phyloP scores from a whole-genome alignment of 2,113 vertebrate genomes.

The Mastomys natalensis region DNA sequence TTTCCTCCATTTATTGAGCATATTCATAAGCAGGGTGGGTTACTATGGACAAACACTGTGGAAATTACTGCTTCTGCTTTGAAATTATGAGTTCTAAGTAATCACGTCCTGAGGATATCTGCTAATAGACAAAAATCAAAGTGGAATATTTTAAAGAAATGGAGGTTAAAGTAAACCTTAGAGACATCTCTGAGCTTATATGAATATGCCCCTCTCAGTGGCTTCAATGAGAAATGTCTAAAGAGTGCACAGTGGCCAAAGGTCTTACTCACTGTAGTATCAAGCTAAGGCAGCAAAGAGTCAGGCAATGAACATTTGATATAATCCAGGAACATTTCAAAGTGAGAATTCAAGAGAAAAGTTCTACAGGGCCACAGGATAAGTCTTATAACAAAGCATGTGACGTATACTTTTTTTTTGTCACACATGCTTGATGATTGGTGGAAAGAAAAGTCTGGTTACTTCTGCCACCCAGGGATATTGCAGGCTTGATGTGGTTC shows the following conservation, averaged over 20 bases:
- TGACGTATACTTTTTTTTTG: background rate
- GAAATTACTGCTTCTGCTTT: background rate
- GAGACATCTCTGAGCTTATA: no score
- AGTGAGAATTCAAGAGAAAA: background rate
- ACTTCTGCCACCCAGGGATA: background rate
- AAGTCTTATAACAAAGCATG: background rate
- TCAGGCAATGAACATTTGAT: background rate
- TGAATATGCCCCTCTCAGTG: background rate
- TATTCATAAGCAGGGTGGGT: background rate
- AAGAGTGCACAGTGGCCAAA: background rate
- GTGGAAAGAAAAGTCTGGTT: conserved; percentile 6
- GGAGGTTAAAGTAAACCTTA: background rate
- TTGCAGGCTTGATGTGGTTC: conserved; percentile 1
- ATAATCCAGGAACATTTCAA: background rate
- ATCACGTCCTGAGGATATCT: background rate
- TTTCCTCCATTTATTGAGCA: background rate
- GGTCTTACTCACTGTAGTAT: background rate
- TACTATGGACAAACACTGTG: background rate
- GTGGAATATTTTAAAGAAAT: background rate
- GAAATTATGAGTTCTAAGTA: background rate
- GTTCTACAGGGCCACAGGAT: background rate
- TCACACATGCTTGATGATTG: background rate
- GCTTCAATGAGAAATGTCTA: background rate
- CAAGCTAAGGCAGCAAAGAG: background rate
- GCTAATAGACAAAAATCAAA: conserved; percentile 1